A percentile compares a stretch with the other conserved stretches of the same genome.
Evolutionary conservation across 2,888 invertebrate genomes (phyloP).

Genomic region (Chromoteleia sp.): DNA sequence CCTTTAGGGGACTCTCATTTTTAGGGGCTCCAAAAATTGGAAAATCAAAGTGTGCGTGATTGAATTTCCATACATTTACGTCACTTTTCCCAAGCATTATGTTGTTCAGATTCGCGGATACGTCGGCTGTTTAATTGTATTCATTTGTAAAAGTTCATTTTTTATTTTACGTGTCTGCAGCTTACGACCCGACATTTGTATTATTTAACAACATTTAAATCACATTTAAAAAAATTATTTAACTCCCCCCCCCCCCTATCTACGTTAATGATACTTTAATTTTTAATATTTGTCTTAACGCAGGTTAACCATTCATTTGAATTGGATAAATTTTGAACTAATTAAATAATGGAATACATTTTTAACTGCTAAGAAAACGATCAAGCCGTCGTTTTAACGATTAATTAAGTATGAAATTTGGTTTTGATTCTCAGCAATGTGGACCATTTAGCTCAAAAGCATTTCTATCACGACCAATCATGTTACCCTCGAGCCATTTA

Average conservation of each 20-base stretch:
- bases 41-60: conserved; percentile 51
- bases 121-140: not conserved
- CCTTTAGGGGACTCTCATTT: conserved; percentile 37
- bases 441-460: not conserved
- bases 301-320: too few species aligned
- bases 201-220: too few species aligned
- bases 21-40: conserved; percentile 37
- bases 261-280: too few species aligned
- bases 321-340: too few species aligned
- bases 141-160: not conserved
- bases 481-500: conserved; percentile 31
- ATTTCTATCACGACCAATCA: conserved; percentile 25
- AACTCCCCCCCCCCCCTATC: too few species aligned
- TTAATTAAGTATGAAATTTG: not conserved
- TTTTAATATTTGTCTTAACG: too few species aligned
- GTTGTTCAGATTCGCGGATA: not conserved
- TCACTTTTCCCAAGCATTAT: conserved; percentile 39
- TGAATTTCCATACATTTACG: conserved; percentile 59
- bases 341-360: too few species aligned
- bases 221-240: too few species aligned
- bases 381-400: not conserved
- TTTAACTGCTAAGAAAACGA: not conserved
- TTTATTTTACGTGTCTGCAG: not conserved
- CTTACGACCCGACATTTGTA: not conserved
- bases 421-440: not conserved